phyloP scores from a whole-genome alignment of 2,113 vertebrate genomes.

The Jaculus jaculus region DNA sequence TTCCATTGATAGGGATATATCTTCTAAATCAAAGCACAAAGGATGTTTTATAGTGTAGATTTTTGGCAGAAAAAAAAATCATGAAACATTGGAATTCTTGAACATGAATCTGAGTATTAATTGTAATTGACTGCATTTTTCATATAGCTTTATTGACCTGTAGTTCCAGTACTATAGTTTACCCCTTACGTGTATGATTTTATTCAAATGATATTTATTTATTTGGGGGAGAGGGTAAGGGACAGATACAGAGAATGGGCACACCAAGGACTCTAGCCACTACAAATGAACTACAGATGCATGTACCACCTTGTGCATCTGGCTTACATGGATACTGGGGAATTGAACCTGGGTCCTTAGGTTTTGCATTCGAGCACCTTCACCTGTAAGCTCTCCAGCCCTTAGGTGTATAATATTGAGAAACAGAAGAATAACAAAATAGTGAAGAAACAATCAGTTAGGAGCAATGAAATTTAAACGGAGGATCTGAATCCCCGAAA shows the following conservation, averaged over 20 bases:
- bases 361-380: too few species aligned
- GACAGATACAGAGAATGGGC: too few species aligned
- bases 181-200: background rate
- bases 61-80: background rate
- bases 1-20: background rate
- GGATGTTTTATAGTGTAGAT: background rate
- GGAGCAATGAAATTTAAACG: background rate
- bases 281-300: too few species aligned
- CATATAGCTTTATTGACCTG: background rate
- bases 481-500: background rate
- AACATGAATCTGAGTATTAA: background rate
- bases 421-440: background rate
- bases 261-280: too few species aligned
- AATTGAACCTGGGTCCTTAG: too few species aligned
- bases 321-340: too few species aligned
- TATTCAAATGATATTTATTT: too few species aligned
- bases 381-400: too few species aligned
- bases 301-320: too few species aligned
- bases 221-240: too few species aligned
- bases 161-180: background rate
- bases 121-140: background rate
- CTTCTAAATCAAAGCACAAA: background rate
- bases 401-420: too few species aligned
- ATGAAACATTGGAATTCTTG: background rate
- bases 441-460: conserved; percentile 1